These are phyloP conservation scores for Hyla sarda DNA, from an alignment of 2,113 vertebrate genomes.

Conservation along the genomic window DNA sequence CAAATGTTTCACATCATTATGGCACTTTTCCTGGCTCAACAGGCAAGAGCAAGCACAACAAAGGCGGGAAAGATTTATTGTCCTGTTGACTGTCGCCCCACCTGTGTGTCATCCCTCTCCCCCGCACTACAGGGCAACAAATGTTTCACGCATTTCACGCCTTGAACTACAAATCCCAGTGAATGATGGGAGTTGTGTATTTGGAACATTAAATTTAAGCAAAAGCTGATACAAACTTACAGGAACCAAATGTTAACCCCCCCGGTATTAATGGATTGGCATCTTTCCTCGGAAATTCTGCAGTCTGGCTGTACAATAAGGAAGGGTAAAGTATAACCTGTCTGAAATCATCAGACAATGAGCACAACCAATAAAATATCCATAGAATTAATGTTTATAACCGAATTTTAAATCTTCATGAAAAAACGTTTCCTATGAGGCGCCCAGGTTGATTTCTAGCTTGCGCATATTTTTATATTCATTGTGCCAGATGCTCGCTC, in stretches of 20 bases:
- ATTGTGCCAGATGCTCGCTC: constrained; percentile 39
- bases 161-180: too few species aligned
- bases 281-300: not conserved
- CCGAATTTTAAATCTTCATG: constrained; percentile 42
- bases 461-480: constrained; percentile 54
- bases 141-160: too few species aligned
- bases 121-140: too few species aligned
- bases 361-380: constrained; percentile 5
- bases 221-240: not conserved
- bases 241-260: not conserved
- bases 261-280: not conserved
- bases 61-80: too few species aligned
- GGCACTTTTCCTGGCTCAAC: too few species aligned
- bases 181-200: not conserved
- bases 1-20: too few species aligned
- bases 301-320: not conserved
- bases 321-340: not conserved
- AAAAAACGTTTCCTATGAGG: constrained; percentile 42
- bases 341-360: constrained; percentile 30
- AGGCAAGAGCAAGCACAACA: too few species aligned
- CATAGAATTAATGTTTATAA: constrained; percentile 36
- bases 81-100: too few species aligned
- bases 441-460: constrained; percentile 40
- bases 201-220: not conserved
- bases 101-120: too few species aligned